Base-by-base conservation (phyloP, 2,797 vertebrate genomes). In the Brotula barbata region DNA sequence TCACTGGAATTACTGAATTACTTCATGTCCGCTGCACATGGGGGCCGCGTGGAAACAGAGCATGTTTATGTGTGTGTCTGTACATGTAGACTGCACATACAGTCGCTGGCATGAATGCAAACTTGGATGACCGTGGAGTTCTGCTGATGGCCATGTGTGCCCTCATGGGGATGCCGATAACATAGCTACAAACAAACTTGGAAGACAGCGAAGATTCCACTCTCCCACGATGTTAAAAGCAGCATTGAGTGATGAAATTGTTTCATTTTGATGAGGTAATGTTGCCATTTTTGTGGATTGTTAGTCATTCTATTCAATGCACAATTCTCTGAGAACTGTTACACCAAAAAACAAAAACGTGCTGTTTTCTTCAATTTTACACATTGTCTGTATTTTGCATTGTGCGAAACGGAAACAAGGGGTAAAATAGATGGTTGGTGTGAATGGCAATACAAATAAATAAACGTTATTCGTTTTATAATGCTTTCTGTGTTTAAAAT, bases 1-100 rank as follows among this genome's bases (percentile, higher is more conserved):
- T 85, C 78, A 78, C 44, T 66, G 79, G 74, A 83, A 81, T 81
- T 78, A 71, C 43, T 51, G 53, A 64, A 76, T 80, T 57, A 81
- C 76, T 83, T 82, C 80, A 82, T 17, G 64, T 82, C 65, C 45
- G 55, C 62, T 48, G 64, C 69, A 66, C 63, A 60, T 11, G n/a
- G 62, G 23, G 41, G 56, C 25, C 52, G n/a, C 45, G 58, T 54
- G 68, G 62, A 85, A 73, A 75, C 50, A 56, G 19, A 43, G 19
- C 1, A 9, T 37, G 12, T 20, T 17, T 46, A 23, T 14, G 65
- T 46, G 48, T 62, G 34, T 37, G 47, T 17, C 3, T 15, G 41
- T 21, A 10, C n/a, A 7, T 14, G 15, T 5, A 46, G 19, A 16
- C 15, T 9, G 33, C 7, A 57, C 2, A 34, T 17, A 19, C n/a